phyloP scores from a whole-genome alignment of 2,113 vertebrate genomes.

The Tichodroma muraria region DNA sequence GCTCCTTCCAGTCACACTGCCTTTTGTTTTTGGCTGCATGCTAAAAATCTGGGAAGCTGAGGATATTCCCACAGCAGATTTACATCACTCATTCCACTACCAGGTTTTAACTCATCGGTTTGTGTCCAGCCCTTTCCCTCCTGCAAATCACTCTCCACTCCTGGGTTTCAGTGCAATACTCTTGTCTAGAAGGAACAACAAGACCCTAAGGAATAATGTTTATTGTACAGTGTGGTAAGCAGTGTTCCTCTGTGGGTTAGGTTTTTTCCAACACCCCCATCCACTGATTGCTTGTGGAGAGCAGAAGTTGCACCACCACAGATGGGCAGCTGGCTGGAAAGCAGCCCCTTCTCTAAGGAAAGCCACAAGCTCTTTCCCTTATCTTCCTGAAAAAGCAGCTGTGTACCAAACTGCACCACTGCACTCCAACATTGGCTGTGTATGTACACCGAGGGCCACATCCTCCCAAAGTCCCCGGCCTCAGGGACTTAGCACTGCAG shows the following conservation, averaged over 20 bases:
- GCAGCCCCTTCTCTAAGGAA: not conserved
- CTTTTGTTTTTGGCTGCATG: not conserved
- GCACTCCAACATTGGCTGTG: not conserved
- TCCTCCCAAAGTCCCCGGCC: rapidly evolving
- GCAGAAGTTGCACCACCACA: not conserved
- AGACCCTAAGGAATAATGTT: not conserved
- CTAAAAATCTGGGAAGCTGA: not conserved
- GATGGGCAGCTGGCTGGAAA: not conserved
- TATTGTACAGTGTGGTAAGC: not conserved
- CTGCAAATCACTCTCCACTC: not conserved
- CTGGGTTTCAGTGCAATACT: not conserved
- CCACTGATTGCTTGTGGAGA: rapidly evolving
- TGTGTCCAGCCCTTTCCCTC: not conserved
- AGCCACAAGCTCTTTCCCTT: not conserved
- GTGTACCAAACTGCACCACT: not conserved
- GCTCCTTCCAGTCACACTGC: not conserved
- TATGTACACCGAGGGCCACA: rapidly evolving
- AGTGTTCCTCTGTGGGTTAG: not conserved
- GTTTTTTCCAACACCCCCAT: not conserved
- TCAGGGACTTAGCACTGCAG: not conserved
- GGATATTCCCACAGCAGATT: not conserved
- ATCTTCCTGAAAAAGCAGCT: not conserved
- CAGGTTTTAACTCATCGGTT: not conserved
- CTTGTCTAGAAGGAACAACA: not conserved
- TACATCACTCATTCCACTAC: not conserved